These are phyloP conservation scores for Scaptomyza tumidula DNA, from an alignment of 2,888 invertebrate species.

Conservation along the genomic window DNA sequence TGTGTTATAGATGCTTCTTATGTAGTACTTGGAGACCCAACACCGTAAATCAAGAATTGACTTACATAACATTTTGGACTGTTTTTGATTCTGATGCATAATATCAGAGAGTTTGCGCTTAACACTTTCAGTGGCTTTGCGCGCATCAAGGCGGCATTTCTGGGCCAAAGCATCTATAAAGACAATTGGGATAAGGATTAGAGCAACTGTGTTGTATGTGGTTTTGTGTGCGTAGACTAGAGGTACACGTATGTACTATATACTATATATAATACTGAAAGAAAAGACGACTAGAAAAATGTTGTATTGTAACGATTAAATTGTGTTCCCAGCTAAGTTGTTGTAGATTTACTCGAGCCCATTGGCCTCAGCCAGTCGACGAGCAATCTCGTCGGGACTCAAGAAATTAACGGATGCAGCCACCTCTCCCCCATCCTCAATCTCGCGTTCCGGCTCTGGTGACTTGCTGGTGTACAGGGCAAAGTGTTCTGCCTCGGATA, in stretches of 20 bases:
- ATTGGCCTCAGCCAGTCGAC: constrained; percentile 82
- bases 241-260: constrained; percentile 17
- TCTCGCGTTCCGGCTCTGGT: constrained; percentile 91
- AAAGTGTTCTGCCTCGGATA: constrained; percentile 94
- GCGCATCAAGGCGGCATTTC: constrained; percentile 52
- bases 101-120: constrained; percentile 57
- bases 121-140: constrained; percentile 49
- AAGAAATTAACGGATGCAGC: constrained; percentile 89
- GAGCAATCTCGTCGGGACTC: constrained; percentile 84
- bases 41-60: constrained; percentile 45
- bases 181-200: constrained; percentile 45
- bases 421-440: constrained; percentile 87
- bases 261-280: constrained; percentile 66
- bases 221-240: constrained; percentile 35
- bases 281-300: constrained; percentile 72
- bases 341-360: constrained; percentile 67
- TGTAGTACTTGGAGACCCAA: constrained; percentile 30
- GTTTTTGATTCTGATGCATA: constrained; percentile 52
- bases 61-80: constrained; percentile 61
- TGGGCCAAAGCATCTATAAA: constrained; percentile 60
- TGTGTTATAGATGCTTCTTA: constrained; percentile 16
- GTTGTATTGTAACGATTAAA: constrained; percentile 40
- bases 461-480: constrained; percentile 94
- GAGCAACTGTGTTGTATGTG: constrained; percentile 18
- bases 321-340: constrained; percentile 26